phyloP scores from a whole-genome alignment of 2,113 vertebrate species.

The Actinemys pallida region DNA sequence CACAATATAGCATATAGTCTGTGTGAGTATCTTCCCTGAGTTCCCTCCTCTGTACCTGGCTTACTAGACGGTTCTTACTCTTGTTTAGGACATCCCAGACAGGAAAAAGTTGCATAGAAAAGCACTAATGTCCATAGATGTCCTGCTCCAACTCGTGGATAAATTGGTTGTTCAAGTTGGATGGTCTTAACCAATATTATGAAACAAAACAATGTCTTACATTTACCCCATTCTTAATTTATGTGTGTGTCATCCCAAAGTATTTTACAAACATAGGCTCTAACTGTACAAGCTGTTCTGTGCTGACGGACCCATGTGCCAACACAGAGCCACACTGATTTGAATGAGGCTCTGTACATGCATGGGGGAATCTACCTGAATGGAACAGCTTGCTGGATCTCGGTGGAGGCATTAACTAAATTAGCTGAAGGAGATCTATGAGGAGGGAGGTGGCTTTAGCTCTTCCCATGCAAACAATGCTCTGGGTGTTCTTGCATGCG shows the following conservation, averaged over 20 bases:
- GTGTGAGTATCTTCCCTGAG: background rate
- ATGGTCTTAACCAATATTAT: background rate
- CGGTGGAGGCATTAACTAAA: background rate
- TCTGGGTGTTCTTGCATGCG: background rate
- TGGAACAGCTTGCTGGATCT: background rate
- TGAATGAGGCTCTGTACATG: background rate
- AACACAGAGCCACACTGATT: background rate
- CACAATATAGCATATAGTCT: rapidly evolving
- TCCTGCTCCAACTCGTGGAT: background rate
- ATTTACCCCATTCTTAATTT: background rate
- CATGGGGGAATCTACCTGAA: background rate
- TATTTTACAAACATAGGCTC: background rate
- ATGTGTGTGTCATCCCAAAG: background rate
- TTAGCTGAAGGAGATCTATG: background rate
- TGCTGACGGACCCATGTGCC: background rate
- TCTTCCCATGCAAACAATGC: background rate
- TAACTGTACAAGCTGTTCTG: background rate
- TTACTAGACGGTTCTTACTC: background rate
- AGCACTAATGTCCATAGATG: background rate
- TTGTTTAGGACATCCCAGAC: background rate
- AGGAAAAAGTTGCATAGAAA: background rate
- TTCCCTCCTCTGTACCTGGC: background rate
- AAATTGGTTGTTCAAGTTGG: background rate
- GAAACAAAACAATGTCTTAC: rapidly evolving
- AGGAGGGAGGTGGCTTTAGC: background rate